Evolutionary conservation across 2,888 invertebrate genomes (phyloP).

Genomic region (Carcina quercana): DNA sequence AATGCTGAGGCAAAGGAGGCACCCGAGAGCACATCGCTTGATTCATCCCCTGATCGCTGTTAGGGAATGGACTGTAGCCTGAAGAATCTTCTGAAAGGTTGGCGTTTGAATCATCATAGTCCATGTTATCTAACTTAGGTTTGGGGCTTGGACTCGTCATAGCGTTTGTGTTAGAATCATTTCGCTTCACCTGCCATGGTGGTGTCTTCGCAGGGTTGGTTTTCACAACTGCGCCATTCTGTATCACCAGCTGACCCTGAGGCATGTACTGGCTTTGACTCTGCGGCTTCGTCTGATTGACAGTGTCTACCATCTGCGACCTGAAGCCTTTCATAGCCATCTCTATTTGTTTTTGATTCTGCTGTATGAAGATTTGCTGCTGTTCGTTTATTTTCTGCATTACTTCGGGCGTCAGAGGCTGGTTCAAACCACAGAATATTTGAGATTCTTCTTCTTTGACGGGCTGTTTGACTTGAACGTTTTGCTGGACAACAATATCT

Average conservation of each 20-base stretch:
- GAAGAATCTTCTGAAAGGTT: conserved; percentile 53
- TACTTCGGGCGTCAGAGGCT: conserved; percentile 65
- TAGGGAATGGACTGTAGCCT: conserved; percentile 42
- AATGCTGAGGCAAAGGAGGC: conserved; percentile 82
- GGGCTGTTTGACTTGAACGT: conserved; percentile 28
- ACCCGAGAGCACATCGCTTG: conserved; percentile 79
- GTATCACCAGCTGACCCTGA: conserved; percentile 60
- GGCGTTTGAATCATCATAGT: conserved; percentile 51
- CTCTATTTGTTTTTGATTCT: conserved; percentile 70
- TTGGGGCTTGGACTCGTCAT: conserved; percentile 51
- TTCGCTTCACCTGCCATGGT: conserved; percentile 74
- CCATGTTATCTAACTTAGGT: conserved; percentile 45
- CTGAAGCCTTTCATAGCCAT: conserved; percentile 69
- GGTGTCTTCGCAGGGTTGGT: conserved; percentile 71
- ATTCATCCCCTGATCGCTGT: conserved; percentile 29
- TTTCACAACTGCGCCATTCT: conserved; percentile 66
- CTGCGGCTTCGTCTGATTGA: conserved; percentile 41
- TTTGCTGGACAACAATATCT: conserved; percentile 29
- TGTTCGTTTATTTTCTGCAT: conserved; percentile 74
- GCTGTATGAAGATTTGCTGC: conserved; percentile 73
- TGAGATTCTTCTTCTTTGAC: conserved; percentile 57
- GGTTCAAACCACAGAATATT: conserved; percentile 61
- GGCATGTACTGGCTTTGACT: conserved; percentile 46
- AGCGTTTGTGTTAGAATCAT: conserved; percentile 34
- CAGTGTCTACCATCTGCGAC: conserved; percentile 47